A percentile compares a stretch with the other conserved stretches of the same genome.
Evolutionary conservation across 2,888 invertebrate genomes (phyloP).

Genomic region (Syrphus vitripennis): DNA sequence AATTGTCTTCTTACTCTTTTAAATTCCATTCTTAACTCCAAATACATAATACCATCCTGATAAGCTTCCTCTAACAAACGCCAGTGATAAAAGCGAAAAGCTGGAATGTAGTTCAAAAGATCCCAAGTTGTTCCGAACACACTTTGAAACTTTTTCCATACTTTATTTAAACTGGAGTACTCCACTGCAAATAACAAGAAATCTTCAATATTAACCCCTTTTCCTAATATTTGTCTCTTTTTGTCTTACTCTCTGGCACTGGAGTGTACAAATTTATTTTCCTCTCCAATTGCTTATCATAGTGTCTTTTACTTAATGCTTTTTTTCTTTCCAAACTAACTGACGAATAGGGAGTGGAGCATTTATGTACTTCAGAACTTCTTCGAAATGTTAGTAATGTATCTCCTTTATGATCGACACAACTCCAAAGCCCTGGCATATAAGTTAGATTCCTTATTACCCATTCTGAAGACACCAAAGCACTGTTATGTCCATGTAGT

Average conservation of each 20-base stretch:
- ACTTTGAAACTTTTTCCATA: constrained; percentile 82
- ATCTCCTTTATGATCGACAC: constrained; percentile 72
- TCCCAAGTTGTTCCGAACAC: constrained; percentile 82
- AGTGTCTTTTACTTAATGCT: constrained; percentile 79
- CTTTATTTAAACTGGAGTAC: constrained; percentile 75
- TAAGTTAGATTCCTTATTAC: constrained; percentile 82
- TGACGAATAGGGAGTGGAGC: constrained; percentile 74
- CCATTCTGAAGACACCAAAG: constrained; percentile 82
- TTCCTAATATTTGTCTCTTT: too few species aligned
- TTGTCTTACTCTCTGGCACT: constrained; percentile 81
- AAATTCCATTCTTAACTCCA: constrained; percentile 82
- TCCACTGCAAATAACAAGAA: constrained; percentile 73
- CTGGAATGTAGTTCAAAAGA: constrained; percentile 82
- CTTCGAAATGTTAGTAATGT: constrained; percentile 36
- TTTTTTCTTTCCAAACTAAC: constrained; percentile 79
- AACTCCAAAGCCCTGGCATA: constrained; percentile 78
- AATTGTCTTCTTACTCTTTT: constrained; percentile 71
- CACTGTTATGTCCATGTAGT: constrained; percentile 83
- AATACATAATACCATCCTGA: constrained; percentile 85
- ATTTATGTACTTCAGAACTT: constrained; percentile 72
- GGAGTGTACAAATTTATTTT: constrained; percentile 84
- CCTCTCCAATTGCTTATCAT: constrained; percentile 83
- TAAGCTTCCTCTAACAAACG: constrained; percentile 83
- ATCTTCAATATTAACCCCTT: too few species aligned
- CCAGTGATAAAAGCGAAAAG: constrained; percentile 83